Base-by-base conservation (phyloP, 2,113 vertebrate genomes). In the Mirounga angustirostris region DNA sequence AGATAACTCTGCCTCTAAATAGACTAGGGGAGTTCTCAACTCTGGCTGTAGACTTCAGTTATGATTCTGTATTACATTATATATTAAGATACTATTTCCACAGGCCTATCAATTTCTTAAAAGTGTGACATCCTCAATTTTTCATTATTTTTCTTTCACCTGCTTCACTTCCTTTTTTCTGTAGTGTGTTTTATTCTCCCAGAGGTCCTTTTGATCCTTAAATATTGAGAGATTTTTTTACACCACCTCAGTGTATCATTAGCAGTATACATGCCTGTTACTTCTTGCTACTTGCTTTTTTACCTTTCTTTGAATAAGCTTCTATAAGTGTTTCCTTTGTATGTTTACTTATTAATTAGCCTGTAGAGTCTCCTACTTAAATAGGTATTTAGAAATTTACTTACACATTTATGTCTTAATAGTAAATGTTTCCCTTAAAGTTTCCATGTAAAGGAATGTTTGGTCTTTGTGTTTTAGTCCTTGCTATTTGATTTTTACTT, bases 101-200 rank as follows among this genome's bases (percentile, higher is more conserved):
- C 15, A 90, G 58, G 8, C 30, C 30, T 91, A 33, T 90, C 63
- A 56, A 36, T 93, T 90, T 86, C 21, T 87, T 94, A 30, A 63
- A 85, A 89, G 43, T 82, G 40, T 86, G n/a, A 19, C 30, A 58
- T 73, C 15, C 16, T 96, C 28, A 82, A 24, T 94, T 90, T 96
- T 90, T 58, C 33, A 85, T 89, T 94, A 26, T 78, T 95, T 94
- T 89, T 26, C 15, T 76, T 86, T 94, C 63, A 61, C 43, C 16
- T 91, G 26, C 24, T 89, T 96, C 4, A 40, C 19, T 89, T 90
- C 59, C 65, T 89, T 13, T 95, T 85, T 92, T 91, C 59, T 94
- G 19, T 82, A 89, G 58, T 71, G 33, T 67, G 5, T 88, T 80
- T 95, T 92, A 89, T 94, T 93, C 21, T 94, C 79, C 52, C 22